Base-by-base conservation (phyloP, 2,797 vertebrate genomes). In the Margarornis squamiger region DNA sequence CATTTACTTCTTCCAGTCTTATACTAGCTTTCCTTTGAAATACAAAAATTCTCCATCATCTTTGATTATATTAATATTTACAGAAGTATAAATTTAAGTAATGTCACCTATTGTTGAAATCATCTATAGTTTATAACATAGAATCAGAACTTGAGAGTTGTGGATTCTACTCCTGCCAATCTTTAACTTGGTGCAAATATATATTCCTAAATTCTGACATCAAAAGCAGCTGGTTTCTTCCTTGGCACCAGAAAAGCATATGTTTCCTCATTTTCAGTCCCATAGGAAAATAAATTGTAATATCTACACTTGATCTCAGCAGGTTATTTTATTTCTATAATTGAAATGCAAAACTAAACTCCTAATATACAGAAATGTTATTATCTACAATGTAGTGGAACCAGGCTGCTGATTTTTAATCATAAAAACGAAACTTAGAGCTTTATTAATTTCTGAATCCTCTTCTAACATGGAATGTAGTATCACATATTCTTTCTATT, bases 221-320 rank as follows among this genome's bases (percentile, higher is more conserved):
- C 32, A 80, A 87, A 88, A 63, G 15, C 41, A 90, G 22, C 9
- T 32, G 38, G 14, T 45, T 57, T 76, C 23, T 43, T 78, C 82
- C 70, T 48, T 74, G 46, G n/a, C 4, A 2, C 18, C 34, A 58
- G 38, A 27, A 82, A 86, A 70, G n/a, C 0, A 0, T 34, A 36
- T 46, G 15, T 21, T 79, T 27, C 41, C 16, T 77, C 41, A 70
- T 72, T 61, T 83, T 79, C n/a, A 70, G 14, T 86, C 17, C 12
- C 26, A 48, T 1, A 61, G 68, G 45, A 87, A 92, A 93, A 79
- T 5, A 52, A 14, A 76, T 7, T 43, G 52, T 19, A 88, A 63
- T 29, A 86, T n/a, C 21, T 38, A 87, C 67, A 63, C 32, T 49
- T 71, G 32, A 78, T n/a, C 30, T 71, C 14, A 65, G 66, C 12